phyloP scores from a whole-genome alignment of 2,888 invertebrate species.

The Hydriomena furcata region DNA sequence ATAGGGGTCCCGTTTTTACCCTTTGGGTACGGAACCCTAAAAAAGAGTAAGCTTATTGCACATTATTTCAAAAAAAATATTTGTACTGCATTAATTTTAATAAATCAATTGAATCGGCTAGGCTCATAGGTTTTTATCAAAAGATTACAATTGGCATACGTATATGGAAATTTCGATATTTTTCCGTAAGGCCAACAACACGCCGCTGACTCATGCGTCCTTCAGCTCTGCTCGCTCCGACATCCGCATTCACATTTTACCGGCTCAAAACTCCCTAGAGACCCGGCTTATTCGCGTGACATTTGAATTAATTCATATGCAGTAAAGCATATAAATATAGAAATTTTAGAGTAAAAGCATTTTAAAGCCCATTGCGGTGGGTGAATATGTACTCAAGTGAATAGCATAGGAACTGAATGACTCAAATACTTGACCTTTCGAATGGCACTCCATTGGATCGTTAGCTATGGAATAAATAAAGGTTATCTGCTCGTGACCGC shows the following conservation, averaged over 20 bases:
- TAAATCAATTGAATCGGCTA: background rate
- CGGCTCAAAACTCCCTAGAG: conserved; percentile 45
- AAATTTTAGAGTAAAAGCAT: conserved; percentile 37
- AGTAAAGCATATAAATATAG: conserved; percentile 49
- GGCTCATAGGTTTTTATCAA: background rate
- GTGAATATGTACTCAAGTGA: conserved; percentile 22
- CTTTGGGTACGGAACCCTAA: no score
- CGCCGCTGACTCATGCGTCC: conserved; percentile 71
- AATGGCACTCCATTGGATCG: conserved; percentile 24
- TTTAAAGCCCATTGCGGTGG: conserved; percentile 36
- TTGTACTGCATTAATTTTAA: no score
- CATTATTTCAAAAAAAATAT: no score
- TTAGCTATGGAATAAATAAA: conserved; percentile 33
- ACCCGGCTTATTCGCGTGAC: conserved; percentile 50
- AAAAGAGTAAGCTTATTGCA: no score
- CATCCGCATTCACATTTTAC: conserved; percentile 69
- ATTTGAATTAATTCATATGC: conserved; percentile 59
- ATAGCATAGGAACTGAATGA: conserved; percentile 28
- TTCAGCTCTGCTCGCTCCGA: conserved; percentile 66
- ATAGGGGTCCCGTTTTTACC: no score
- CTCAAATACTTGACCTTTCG: conserved; percentile 39
- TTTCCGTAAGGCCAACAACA: conserved; percentile 51
- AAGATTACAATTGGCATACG: conserved; percentile 5
- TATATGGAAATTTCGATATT: conserved; percentile 48
- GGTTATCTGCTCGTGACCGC: conserved; percentile 34